Evolutionary conservation across 2,797 vertebrate genomes (phyloP).

Genomic region (Spheniscus humboldti): DNA sequence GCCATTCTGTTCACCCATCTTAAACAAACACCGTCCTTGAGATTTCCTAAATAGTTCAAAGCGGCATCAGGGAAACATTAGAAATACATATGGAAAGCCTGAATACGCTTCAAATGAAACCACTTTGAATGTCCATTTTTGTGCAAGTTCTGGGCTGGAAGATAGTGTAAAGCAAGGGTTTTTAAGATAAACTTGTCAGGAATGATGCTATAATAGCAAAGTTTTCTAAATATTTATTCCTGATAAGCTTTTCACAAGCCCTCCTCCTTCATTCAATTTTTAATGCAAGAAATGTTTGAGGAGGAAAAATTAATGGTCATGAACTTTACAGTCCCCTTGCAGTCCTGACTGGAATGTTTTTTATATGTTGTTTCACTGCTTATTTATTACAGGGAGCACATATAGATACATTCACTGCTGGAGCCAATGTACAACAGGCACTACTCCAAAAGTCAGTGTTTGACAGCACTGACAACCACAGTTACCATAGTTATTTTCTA

Average conservation of each 20-base stretch:
- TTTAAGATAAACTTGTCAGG: conserved; percentile 37
- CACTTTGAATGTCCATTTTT: conserved; percentile 39
- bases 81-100: conserved; percentile 26
- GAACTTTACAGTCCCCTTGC: not conserved
- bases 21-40: conserved; percentile 22
- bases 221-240: conserved; percentile 51
- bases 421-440: not conserved
- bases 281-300: conserved; percentile 11
- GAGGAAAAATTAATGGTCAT: not conserved
- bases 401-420: not conserved
- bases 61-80: conserved; percentile 42
- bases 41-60: conserved; percentile 51
- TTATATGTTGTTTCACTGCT: not conserved
- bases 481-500: not conserved
- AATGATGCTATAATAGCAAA: conserved; percentile 10
- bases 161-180: not conserved
- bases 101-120: conserved; percentile 4
- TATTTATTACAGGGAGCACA: not conserved
- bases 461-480: not conserved
- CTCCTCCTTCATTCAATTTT: not conserved
- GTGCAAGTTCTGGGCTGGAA: conserved; percentile 1
- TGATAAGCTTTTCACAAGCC: conserved; percentile 16
- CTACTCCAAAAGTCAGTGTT: not conserved
- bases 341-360: not conserved
- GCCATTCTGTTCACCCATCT: conserved; percentile 43